Conservation (phyloP, 1,140 invertebrate species). For the Lordiphosa mommai region DNA sequence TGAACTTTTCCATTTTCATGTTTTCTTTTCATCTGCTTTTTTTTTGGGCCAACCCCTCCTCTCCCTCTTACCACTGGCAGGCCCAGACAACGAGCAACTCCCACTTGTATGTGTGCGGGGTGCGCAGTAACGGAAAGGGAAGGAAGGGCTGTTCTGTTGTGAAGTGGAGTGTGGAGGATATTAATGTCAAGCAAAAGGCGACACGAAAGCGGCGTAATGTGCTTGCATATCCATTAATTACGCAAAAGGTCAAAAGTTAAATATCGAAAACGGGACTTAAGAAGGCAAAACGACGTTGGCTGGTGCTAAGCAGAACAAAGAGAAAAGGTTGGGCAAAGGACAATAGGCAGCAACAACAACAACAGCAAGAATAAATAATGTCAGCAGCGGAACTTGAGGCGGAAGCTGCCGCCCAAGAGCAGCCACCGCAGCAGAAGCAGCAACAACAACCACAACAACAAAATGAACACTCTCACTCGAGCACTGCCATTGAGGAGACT, state of each 20-base stretch:
- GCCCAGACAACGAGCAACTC: slow-evolving; percentile 50
- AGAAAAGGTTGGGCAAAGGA: slow-evolving; percentile 22
- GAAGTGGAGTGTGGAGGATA: slow-evolving; percentile 31
- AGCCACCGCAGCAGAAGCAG: slow-evolving; percentile 21
- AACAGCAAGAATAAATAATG: slow-evolving; percentile 43
- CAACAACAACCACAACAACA: slow-evolving; percentile 14
- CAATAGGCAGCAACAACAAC: slow-evolving; percentile 7
- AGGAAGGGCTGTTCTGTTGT: slow-evolving; percentile 21
- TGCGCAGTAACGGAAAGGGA: slow-evolving; percentile 33
- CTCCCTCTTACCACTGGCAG: slow-evolving; percentile 3
- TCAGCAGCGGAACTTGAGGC: slow-evolving; percentile 62
- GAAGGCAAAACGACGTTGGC: slow-evolving; percentile 2
- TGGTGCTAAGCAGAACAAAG: slow-evolving; percentile 22
- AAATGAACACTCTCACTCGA: slow-evolving; percentile 30
- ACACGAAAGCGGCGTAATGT: slow-evolving; percentile 44
- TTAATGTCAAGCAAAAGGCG: slow-evolving; percentile 51
- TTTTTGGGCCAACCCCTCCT: background rate
- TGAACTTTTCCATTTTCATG: slow-evolving; percentile 56
- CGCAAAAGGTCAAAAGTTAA: slow-evolving; percentile 70
- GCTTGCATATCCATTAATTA: slow-evolving; percentile 63
- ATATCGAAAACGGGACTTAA: slow-evolving; percentile 12
- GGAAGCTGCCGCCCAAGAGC: slow-evolving; percentile 51
- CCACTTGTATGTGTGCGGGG: slow-evolving; percentile 68
- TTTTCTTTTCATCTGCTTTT: slow-evolving; percentile 41
- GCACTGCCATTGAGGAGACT: slow-evolving; percentile 54